Evolutionary conservation across 2,113 vertebrate genomes (phyloP), one percentile per base, ranked within the genome.

Genomic region (Rhagologus leucostigma): DNA sequence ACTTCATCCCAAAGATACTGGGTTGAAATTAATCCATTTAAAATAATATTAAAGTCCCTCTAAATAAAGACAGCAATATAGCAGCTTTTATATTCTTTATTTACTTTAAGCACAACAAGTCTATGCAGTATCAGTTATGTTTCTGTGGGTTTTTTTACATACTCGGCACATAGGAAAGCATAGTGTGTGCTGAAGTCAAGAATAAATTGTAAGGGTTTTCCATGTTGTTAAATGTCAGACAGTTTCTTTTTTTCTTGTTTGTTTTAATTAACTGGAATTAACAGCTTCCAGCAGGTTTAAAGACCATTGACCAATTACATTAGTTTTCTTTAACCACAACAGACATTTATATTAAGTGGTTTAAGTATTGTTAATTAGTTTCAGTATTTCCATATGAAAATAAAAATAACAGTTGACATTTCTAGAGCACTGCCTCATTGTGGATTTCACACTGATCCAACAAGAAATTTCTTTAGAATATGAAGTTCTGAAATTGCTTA

Each of bases 291-390:
- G 37, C n/a, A 90, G 10, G 77, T 95, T 94, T 95, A 91, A 95
- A 95, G 88, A 95, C 44, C 37, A 46, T 49, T 94, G 59, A 92
- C 46, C 69, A 94, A 90, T 96, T 95, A 89, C 13, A 79, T 84
- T 79, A 57, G 21, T 93, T 97, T 97, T 91, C 82, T 97, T 97
- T 96, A 95, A 91, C 67, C 59, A 87, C 39, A 93, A 74, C 22
- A 86, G 60, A 46, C 77, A 83, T 83, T 97, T 84, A 73, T 64
- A 90, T 82, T 70, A 87, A 96, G 63, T 49, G 62, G 57, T 60
- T 95, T 94, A 91, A 85, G 24, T 90, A 77, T 50, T 83, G 16
- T 92, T 97, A 96, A 96, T 93, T 92, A 89, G 64, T 71, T 35
- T 55, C 70, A 57, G 17, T 11, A 69, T 92, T 96, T 91, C 27